Conservation (phyloP, 1,140 invertebrate genomes). For the Chironomus tepperi region DNA sequence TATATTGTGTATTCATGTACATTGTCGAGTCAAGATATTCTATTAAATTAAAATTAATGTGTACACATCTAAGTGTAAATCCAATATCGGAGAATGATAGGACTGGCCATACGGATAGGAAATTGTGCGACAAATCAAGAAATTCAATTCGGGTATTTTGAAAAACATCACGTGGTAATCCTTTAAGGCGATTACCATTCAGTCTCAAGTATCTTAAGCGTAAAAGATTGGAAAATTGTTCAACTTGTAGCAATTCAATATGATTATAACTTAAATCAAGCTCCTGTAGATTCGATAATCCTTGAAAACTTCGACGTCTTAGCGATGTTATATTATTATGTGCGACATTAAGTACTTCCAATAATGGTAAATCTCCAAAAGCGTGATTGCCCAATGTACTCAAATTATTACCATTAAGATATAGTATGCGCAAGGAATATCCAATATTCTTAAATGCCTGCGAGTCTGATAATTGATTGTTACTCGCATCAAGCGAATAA, state of each 20-base stretch:
- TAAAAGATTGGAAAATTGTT: conserved; percentile 70
- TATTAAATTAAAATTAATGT: conserved; percentile 69
- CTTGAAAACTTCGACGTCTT: conserved; percentile 63
- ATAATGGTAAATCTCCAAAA: conserved; percentile 55
- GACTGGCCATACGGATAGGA: conserved; percentile 63
- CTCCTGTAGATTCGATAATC: conserved; percentile 61
- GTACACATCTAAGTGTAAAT: conserved; percentile 62
- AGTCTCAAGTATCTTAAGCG: conserved; percentile 68
- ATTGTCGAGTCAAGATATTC: conserved; percentile 82
- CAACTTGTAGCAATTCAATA: conserved; percentile 65
- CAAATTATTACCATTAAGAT: conserved; percentile 66
- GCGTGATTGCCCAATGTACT: conserved; percentile 57
- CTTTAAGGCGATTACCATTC: conserved; percentile 63
- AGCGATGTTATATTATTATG: conserved; percentile 65
- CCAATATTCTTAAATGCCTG: conserved; percentile 54
- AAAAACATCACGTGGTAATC: conserved; percentile 69
- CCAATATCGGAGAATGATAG: conserved; percentile 63
- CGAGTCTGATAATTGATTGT: conserved; percentile 55
- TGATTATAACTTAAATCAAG: conserved; percentile 71
- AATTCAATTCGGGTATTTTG: conserved; percentile 69
- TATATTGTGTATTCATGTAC: conserved; percentile 69
- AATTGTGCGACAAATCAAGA: conserved; percentile 70
- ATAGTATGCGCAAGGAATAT: conserved; percentile 52
- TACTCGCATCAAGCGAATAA: conserved; percentile 60
- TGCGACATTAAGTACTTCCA: conserved; percentile 65